phyloP scores from a whole-genome alignment of 2,888 invertebrate genomes.

The Busseola fusca region DNA sequence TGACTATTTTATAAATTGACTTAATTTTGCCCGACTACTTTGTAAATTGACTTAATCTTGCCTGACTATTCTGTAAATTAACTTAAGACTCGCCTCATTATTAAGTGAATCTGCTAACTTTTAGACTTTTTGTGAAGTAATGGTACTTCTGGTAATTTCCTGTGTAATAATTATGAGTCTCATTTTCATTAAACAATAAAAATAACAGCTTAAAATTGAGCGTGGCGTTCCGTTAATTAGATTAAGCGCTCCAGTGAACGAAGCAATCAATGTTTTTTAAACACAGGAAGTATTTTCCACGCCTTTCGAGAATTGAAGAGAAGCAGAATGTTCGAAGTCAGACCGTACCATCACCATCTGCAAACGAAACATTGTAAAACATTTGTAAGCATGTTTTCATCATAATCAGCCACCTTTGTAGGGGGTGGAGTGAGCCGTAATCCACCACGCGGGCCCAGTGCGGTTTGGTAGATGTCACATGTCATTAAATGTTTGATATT shows the following conservation, averaged over 20 bases:
- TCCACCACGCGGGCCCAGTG: neutral
- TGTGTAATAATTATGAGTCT: neutral
- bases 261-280: conserved; percentile 48
- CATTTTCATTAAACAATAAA: conserved; percentile 57
- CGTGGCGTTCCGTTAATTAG: conserved; percentile 38
- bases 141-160: conserved; percentile 28
- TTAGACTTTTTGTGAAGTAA: neutral
- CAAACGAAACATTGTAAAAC: neutral
- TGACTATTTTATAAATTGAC: neutral
- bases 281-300: conserved; percentile 23
- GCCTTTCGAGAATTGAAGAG: conserved; percentile 4
- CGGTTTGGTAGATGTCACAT: neutral
- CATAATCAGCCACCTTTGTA: too few species aligned
- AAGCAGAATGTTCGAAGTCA: neutral
- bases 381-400: too few species aligned
- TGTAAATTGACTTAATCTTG: neutral
- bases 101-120: too few species aligned
- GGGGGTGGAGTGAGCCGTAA: neutral
- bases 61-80: neutral
- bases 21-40: neutral
- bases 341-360: neutral
- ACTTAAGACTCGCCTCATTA: neutral
- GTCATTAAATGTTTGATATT: neutral
- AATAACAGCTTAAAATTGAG: conserved; percentile 45
- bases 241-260: conserved; percentile 45